Conservation (phyloP, 2,888 invertebrate genomes). For the Gonocerus acuteangulatus region DNA sequence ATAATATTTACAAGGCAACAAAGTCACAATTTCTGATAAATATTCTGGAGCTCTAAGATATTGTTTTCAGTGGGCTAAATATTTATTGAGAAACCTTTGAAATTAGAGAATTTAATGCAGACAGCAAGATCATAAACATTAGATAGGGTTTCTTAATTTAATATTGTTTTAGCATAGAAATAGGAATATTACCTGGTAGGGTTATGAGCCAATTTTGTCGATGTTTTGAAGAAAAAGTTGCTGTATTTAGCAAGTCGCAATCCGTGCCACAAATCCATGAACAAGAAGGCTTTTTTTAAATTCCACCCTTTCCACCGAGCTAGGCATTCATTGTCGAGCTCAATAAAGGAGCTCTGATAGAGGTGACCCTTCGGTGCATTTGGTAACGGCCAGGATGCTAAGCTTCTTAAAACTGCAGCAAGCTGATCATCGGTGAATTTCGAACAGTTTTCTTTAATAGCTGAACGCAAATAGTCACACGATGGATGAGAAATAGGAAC, state of each 20-base stretch:
- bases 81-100: too few relatives aligned
- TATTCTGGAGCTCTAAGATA: too few relatives aligned
- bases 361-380: conserved; percentile 50
- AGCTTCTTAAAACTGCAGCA: conserved; percentile 47
- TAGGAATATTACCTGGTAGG: conserved; percentile 43
- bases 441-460: conserved; percentile 48
- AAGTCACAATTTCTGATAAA: too few relatives aligned
- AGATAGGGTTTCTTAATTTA: too few relatives aligned
- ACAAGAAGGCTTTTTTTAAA: conserved; percentile 49
- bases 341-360: conserved; percentile 57
- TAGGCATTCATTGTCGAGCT: conserved; percentile 58
- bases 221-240: conserved; percentile 50
- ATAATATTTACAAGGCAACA: too few relatives aligned
- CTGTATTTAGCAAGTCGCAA: conserved; percentile 50
- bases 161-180: too few relatives aligned
- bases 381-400: conserved; percentile 50
- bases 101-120: too few relatives aligned
- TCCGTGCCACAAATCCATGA: conserved; percentile 58
- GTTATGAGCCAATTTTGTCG: conserved; percentile 52
- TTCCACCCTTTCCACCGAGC: conserved; percentile 48
- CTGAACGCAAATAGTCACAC: conserved; percentile 19
- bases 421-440: conserved; percentile 53
- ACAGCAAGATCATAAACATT: too few relatives aligned
- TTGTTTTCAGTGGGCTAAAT: too few relatives aligned
- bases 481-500: conserved; percentile 12